A percentile compares a stretch with the other conserved stretches of the same genome.
Evolutionary conservation across 2,888 invertebrate genomes (phyloP).

Genomic region (Lycia hirtaria): DNA sequence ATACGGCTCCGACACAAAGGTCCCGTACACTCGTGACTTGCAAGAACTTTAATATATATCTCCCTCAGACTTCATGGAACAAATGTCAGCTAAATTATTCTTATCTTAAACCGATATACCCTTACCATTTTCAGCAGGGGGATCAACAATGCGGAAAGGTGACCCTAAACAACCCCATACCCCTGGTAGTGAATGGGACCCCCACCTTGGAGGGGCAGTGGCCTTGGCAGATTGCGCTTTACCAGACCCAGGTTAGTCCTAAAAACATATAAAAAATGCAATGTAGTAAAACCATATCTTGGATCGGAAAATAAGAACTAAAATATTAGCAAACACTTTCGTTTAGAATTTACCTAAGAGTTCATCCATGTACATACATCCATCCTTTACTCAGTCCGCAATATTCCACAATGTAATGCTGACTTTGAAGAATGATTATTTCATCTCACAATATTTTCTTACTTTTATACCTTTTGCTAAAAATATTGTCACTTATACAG

Average conservation of each 20-base stretch:
- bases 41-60: background rate
- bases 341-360: too few relatives aligned
- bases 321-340: too few relatives aligned
- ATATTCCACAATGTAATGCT: too few relatives aligned
- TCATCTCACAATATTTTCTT: too few relatives aligned
- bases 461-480: too few relatives aligned
- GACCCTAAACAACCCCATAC: constrained; percentile 78
- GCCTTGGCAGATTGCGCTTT: constrained; percentile 89
- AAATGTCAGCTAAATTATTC: too few relatives aligned
- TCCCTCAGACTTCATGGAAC: background rate
- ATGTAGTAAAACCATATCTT: background rate
- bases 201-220: constrained; percentile 87
- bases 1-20: too few relatives aligned
- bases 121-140: constrained; percentile 49
- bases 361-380: too few relatives aligned
- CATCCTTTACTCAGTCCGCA: too few relatives aligned
- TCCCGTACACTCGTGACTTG: background rate
- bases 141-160: constrained; percentile 77
- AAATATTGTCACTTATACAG: too few relatives aligned
- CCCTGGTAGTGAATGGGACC: constrained; percentile 86
- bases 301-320: too few relatives aligned
- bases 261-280: background rate
- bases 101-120: background rate
- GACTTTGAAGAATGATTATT: too few relatives aligned
- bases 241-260: constrained; percentile 78